Base-by-base conservation (phyloP, 2,888 invertebrate species). In the Balanococcus diminutus region DNA sequence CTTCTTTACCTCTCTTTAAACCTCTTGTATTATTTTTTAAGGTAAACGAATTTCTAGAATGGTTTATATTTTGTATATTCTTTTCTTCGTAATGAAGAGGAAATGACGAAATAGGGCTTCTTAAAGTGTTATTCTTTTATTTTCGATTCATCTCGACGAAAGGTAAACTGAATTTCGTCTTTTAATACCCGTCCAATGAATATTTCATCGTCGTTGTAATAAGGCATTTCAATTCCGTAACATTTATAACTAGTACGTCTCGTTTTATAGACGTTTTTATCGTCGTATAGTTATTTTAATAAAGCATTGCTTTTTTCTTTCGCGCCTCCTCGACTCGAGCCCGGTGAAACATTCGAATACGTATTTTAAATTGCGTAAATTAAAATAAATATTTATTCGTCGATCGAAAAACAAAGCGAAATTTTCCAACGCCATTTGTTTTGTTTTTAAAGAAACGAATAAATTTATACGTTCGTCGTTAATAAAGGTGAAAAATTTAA, bases 91-190 rank as follows among this genome's bases (percentile, higher is more conserved):
- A 79, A 79, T 79, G 36, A 79, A 79, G 36, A 79, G 75, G 75
- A 79, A 79, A 79, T 79, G 31, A 79, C 75, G 36, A 36, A 67
- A 67, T 67, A 67, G 75, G 75, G 22, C 36, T 79, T 36, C 75
- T 79, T 79, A 79, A 79, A 79, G 36, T 79, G 36, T 79, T 19
- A 19, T 67, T 79, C 36, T 79, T 36, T 32, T 79, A 79, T 79
- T 79, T 79, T 79, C 75, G 36, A 79, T 79, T 79, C 75, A 28
- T 79, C 75, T 36, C 19, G 8, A 36, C 75, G 8, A 36, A 75
- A 79, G 36, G 75, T 79, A 79, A 79, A 79, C 75, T 79, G 36
- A 79, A 79, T 79, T 79, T 79, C 19, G 75, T 36, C 31, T 79
- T 67, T 67, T 79, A 79, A 79, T 79, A 79, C 36, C 75, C 36